Percentiles rank a stretch among this genome's conserved stretches.
phyloP scores from a whole-genome alignment of 2,797 vertebrate species.

The Alauda arvensis region DNA sequence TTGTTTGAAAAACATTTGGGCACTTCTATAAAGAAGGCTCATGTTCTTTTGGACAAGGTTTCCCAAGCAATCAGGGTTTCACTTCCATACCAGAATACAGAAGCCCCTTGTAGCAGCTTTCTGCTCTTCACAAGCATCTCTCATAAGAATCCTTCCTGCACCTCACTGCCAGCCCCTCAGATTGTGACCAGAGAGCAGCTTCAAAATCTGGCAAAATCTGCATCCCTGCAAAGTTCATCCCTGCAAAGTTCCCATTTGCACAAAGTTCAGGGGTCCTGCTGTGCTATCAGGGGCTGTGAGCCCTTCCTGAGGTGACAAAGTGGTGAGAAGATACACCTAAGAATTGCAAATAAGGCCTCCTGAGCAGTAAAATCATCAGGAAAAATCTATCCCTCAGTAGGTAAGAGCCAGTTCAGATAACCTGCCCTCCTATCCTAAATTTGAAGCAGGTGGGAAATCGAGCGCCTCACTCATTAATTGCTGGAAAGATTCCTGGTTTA shows the following conservation, averaged over 20 bases:
- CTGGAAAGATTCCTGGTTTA: constrained; percentile 2
- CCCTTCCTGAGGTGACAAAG: background rate
- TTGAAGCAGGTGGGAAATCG: background rate
- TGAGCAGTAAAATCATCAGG: background rate
- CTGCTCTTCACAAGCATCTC: background rate
- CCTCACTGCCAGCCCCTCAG: background rate
- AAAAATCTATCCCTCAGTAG: background rate
- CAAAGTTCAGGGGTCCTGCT: background rate
- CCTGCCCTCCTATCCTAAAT: background rate
- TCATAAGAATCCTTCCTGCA: background rate
- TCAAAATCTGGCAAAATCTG: background rate
- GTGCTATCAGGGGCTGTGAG: background rate
- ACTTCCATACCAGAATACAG: background rate
- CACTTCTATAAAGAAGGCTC: background rate
- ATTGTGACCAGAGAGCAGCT: background rate
- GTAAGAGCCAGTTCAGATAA: constrained; percentile 6
- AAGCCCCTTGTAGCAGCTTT: background rate
- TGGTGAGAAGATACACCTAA: background rate
- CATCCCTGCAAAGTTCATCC: background rate
- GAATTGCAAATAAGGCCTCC: background rate
- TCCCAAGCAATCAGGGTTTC: background rate
- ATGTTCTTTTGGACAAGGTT: background rate
- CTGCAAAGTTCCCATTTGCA: background rate
- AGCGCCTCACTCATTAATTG: background rate
- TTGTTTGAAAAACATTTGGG: background rate